Conservation (phyloP, 2,888 invertebrate genomes). For the Eumacrocentrus americanus region DNA sequence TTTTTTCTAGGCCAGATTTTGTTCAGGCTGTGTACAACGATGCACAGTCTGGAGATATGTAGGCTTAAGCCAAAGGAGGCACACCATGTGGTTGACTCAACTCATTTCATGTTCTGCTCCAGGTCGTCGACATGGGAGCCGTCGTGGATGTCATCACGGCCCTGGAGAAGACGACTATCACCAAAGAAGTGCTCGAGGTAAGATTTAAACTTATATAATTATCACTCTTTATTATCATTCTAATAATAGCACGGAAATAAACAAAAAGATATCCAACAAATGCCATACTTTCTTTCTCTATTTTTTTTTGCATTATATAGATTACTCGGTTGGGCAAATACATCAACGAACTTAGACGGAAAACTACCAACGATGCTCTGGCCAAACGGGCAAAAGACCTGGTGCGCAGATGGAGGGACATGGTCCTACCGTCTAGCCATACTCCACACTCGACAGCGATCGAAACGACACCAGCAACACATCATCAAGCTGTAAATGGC, state of each 20-base stretch:
- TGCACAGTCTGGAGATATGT: not conserved
- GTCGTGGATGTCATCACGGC: constrained; percentile 92
- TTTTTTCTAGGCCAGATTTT: not conserved
- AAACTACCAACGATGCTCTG: constrained; percentile 82
- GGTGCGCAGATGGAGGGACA: constrained; percentile 90
- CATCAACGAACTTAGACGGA: constrained; percentile 89
- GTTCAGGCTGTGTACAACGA: too few relatives aligned
- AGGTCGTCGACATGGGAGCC: constrained; percentile 95
- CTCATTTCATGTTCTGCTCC: constrained; percentile 35
- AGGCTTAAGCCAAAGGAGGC: not conserved
- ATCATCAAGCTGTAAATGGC: constrained; percentile 43
- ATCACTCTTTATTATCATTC: not conserved
- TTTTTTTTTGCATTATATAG: constrained; percentile 62
- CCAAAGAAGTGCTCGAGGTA: constrained; percentile 90
- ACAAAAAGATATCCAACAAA: constrained; percentile 49
- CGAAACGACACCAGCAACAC: constrained; percentile 2
- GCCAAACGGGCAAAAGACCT: constrained; percentile 90
- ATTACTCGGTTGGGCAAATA: constrained; percentile 93
- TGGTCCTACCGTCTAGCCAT: constrained; percentile 70
- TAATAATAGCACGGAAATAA: constrained; percentile 48
- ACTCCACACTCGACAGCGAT: constrained; percentile 52
- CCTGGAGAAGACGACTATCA: constrained; percentile 89
- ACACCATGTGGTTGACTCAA: not conserved
- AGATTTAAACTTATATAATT: constrained; percentile 39
- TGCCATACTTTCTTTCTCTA: not conserved